Evolutionary conservation across 1,140 invertebrate genomes (phyloP), one percentile per base, ranked within the genome.

Genomic region (Manduca sexta): DNA sequence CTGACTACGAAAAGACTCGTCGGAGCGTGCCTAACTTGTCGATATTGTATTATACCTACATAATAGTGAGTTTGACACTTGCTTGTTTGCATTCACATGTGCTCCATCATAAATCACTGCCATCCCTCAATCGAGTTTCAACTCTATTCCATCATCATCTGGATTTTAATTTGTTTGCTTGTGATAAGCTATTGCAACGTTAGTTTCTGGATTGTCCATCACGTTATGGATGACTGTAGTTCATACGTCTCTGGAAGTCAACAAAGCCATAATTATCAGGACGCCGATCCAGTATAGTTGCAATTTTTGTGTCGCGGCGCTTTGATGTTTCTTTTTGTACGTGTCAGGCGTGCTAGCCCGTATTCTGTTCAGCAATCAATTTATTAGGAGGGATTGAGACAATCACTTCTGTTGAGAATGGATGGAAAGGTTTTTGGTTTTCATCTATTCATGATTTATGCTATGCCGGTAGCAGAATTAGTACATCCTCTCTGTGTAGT

Each of bases 41-140:
- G 60, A 71, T 68, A 71, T 66, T 71, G 66, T 62, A 66, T 58
- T 59, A 66, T 69, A 50, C 56, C 56, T 39, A 61, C 68, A 71
- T 68, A 68, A 71, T 69, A 68, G 64, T 58, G 52, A 62, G 56
- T 68, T 71, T 71, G 68, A 71, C 65, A 71, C 62, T 69, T 66
- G 59, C 48, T 54, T 55, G 52, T 46, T 56, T 49, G 14, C 45
- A 37, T 47, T 45, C 10, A 38, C 30, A 21, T 48, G 17, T 13
- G 41, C 33, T 47, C 26, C 41, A 44, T 34, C 45, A 14, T 15
- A 64, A 38, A 13, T 46, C 6, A 6, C 33, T 39, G 31, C 14
- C 1, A 13, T 0, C 31, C 15, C 31, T 26, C 44, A 54, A 39
- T 38, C 43, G 15, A 66, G 49, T 45, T 49, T 44, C 11, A 55